Base-by-base conservation (phyloP, 2,113 vertebrate species). In the Austrofundulus limnaeus region DNA sequence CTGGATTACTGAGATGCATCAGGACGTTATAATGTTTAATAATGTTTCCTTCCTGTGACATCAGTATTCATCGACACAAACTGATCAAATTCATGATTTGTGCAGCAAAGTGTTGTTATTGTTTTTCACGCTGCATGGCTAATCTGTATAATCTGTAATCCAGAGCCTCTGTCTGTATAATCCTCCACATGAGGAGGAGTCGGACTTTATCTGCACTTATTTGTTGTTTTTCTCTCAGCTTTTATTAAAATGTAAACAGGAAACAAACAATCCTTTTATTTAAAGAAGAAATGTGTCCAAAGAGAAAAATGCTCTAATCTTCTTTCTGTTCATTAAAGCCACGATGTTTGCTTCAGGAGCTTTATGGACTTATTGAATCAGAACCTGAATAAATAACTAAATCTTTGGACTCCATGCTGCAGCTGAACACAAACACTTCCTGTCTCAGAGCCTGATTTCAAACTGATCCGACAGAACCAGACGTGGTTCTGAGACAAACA, bases 401-500 rank as follows among this genome's bases (percentile, higher is more conserved):
- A n/a, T n/a, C n/a, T n/a, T n/a, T n/a, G n/a, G n/a, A n/a, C n/a
- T 58, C 16, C 58, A 49, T 13, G 16, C 11, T 15, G 54, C 25
- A 28, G 25, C 25, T 47, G 25, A 66, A 66, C 50, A 50, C 54
- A 48, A 61, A 55, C 1, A 19, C n/a, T 55, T 34, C 24, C 67
- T 56, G 63, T 28, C 49, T 39, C 6, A 4, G 28, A 28, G 28
- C 28, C n/a, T n/a, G n/a, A n/a, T n/a, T n/a, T n/a, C 25, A 19
- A 47, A 25, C 38, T 52, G 58, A 70, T 55, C 34, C 41, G 70
- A 78, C 67, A 68, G 50, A 1, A 3, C 37, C 61, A 70, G 69
- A 70, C 62, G 70, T 73, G 64, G 51, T 65, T 64, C 50, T 55
- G 19, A 47, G 38, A 28, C n/a, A n/a, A n/a, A n/a, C n/a, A n/a